Conservation (phyloP, 2,113 vertebrate species). For the Orthonyx spaldingii region DNA sequence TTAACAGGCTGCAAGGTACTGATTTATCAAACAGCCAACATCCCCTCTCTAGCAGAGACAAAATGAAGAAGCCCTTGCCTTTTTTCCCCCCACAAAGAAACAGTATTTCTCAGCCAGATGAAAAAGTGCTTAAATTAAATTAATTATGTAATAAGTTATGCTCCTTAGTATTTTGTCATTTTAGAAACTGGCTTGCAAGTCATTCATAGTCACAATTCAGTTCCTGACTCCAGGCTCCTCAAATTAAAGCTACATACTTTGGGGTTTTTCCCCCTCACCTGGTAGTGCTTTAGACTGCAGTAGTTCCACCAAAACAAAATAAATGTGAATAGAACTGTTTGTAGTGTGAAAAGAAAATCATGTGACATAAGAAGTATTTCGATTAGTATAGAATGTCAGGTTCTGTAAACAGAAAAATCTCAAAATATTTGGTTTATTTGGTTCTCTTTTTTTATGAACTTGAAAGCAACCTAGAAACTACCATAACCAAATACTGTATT, state of each 20-base stretch:
- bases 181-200: neutral
- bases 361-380: neutral
- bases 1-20: neutral
- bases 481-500: neutral
- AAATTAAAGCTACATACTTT: neutral
- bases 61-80: neutral
- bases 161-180: neutral
- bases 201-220: neutral
- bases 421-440: neutral
- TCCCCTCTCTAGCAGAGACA: neutral
- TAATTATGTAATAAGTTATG: neutral
- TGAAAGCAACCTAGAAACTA: neutral
- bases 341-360: neutral
- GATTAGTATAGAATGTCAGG: neutral
- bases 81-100: neutral
- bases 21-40: neutral
- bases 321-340: neutral
- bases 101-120: neutral
- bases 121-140: neutral
- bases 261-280: rapidly evolving
- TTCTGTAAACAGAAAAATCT: neutral
- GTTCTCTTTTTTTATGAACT: neutral
- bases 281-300: neutral
- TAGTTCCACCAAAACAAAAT: neutral
- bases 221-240: neutral